Percentiles rank a stretch among this genome's conserved stretches.
phyloP scores from a whole-genome alignment of 2,888 invertebrate genomes.

The Pyrrhia umbra region DNA sequence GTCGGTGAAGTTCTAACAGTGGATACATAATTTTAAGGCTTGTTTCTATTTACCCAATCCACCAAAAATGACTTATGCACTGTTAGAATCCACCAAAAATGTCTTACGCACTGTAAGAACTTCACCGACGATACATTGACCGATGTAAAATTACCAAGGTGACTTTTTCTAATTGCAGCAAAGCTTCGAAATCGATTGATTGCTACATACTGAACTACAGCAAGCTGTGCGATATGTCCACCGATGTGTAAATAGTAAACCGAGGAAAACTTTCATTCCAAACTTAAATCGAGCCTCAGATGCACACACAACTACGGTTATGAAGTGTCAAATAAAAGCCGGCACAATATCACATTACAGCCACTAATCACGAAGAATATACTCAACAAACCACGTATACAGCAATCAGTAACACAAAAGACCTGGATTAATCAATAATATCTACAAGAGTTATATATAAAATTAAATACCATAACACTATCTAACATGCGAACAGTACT shows the following conservation, averaged over 20 bases:
- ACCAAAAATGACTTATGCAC: too few species aligned
- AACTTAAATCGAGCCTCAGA: not conserved
- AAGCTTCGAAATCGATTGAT: not conserved
- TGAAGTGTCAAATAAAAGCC: slow-evolving; percentile 47
- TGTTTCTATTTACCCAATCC: too few species aligned
- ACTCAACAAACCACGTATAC: slow-evolving; percentile 3
- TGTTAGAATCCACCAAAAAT: too few species aligned
- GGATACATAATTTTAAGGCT: too few species aligned
- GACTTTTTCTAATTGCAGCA: not conserved
- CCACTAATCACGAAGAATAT: not conserved
- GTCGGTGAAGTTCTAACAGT: too few species aligned
- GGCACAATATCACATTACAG: slow-evolving; percentile 17
- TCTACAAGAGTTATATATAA: slow-evolving; percentile 17
- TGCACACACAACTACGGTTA: not conserved
- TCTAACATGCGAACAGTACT: slow-evolving; percentile 73
- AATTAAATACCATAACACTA: slow-evolving; percentile 51
- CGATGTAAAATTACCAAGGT: too few species aligned
- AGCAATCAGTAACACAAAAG: slow-evolving; percentile 6
- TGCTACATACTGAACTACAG: slow-evolving; percentile 4
- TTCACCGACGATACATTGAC: too few species aligned
- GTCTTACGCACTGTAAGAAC: too few species aligned
- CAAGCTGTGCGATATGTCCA: slow-evolving; percentile 6
- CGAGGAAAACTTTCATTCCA: slow-evolving; percentile 5
- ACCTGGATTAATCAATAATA: slow-evolving; percentile 35
- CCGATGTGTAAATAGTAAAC: not conserved